A percentile compares a stretch with the other conserved stretches of the same genome.
Conservation (phyloP, 2,113 vertebrate genomes). For the Loxodonta africana region DNA sequence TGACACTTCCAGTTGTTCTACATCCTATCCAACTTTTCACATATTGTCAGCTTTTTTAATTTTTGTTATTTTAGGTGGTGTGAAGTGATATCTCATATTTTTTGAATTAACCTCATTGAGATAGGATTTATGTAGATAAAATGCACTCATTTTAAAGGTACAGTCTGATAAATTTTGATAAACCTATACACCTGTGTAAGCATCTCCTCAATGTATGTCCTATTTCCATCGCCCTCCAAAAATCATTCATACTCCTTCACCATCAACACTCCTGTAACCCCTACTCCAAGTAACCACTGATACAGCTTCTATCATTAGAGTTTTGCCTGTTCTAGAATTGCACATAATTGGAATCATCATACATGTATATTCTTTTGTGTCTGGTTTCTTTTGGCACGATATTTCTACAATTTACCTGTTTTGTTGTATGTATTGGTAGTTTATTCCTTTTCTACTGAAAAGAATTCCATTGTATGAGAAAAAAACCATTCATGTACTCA, state of each 20-base stretch:
- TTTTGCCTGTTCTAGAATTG: neutral
- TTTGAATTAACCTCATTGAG: neutral
- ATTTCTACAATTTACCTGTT: neutral
- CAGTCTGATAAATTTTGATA: too few relatives aligned
- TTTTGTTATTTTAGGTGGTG: neutral
- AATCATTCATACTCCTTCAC: neutral
- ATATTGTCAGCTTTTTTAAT: neutral
- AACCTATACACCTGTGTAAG: neutral
- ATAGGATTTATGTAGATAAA: neutral
- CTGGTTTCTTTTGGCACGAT: too few relatives aligned
- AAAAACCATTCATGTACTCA: neutral
- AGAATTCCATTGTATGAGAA: neutral
- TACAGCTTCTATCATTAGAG: neutral
- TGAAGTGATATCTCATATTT: neutral
- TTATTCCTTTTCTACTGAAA: neutral
- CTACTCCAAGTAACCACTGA: neutral
- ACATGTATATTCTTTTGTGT: neutral
- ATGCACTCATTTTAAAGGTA: too few relatives aligned
- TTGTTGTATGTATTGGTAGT: neutral
- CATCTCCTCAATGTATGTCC: neutral
- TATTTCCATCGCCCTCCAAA: neutral
- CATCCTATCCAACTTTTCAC: too few relatives aligned
- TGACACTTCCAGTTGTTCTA: neutral
- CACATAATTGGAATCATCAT: neutral
- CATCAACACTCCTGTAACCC: neutral